Conservation (phyloP, 2,113 vertebrate species). For the Rafetus swinhoei region DNA sequence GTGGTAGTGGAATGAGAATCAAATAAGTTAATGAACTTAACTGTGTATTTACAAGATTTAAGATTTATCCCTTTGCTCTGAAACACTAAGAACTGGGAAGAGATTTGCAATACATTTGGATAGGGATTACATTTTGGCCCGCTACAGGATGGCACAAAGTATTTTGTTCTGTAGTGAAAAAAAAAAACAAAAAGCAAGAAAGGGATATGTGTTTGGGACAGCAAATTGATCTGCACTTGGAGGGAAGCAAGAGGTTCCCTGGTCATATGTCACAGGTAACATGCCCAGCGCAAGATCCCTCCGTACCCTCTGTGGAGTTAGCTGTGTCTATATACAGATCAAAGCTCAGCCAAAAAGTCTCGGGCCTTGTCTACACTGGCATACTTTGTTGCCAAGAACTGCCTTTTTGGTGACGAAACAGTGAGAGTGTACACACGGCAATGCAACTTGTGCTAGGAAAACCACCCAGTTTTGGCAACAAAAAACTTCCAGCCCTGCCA, state of each 20-base stretch:
- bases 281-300: neutral
- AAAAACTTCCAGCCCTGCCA: too few species aligned
- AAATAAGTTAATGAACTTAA: conserved; percentile 58
- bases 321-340: rapidly evolving
- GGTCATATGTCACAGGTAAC: neutral
- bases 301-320: neutral
- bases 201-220: neutral
- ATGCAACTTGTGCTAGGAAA: too few species aligned
- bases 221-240: neutral
- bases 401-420: too few species aligned
- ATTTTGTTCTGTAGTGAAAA: neutral
- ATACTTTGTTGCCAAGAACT: too few species aligned
- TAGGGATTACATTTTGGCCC: conserved; percentile 28
- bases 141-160: neutral
- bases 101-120: neutral
- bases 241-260: neutral
- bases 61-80: neutral
- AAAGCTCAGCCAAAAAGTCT: rapidly evolving
- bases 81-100: conserved; percentile 41
- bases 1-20: conserved; percentile 33
- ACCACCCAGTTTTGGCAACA: too few species aligned
- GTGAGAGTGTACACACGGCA: too few species aligned
- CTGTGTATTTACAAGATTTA: conserved; percentile 20
- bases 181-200: neutral
- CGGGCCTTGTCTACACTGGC: neutral